A percentile compares a stretch with the other conserved stretches of the same genome.
Evolutionary conservation across 2,888 invertebrate species (phyloP).

Genomic region (Drosophila maculinotata): DNA sequence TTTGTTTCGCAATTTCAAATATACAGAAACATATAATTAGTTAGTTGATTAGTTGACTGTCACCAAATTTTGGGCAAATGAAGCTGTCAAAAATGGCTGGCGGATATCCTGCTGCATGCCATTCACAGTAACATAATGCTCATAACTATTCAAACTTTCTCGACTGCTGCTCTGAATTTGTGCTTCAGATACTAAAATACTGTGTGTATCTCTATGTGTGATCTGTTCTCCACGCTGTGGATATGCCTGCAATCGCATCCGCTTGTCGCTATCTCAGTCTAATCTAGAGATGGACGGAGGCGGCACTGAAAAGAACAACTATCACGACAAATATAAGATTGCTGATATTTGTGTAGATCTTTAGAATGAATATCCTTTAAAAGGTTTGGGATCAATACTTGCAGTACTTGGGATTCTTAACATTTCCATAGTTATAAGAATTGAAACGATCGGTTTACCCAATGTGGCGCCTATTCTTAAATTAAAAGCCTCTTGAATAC

Average conservation of each 20-base stretch:
- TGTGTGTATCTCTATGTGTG: conserved; percentile 6
- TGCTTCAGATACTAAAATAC: not conserved
- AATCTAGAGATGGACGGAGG: conserved; percentile 11
- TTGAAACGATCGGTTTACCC: not conserved
- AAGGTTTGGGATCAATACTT: too few relatives aligned
- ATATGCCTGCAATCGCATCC: conserved; percentile 6
- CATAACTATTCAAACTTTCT: not conserved
- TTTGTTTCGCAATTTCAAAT: too few relatives aligned
- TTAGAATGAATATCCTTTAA: not conserved
- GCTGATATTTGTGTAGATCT: not conserved
- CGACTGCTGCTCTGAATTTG: conserved; percentile 3
- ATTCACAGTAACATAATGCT: not conserved
- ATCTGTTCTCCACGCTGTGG: too few relatives aligned
- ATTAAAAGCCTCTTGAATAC: too few relatives aligned
- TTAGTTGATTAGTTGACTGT: too few relatives aligned
- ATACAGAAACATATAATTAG: too few relatives aligned
- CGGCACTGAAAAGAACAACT: too few relatives aligned
- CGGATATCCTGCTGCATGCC: conserved; percentile 48
- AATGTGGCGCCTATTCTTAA: not conserved
- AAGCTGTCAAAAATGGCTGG: conserved; percentile 15
- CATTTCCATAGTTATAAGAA: too few relatives aligned
- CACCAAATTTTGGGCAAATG: too few relatives aligned
- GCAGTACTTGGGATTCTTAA: too few relatives aligned
- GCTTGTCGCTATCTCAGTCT: conserved; percentile 2
- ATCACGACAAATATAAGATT: not conserved